Evolutionary conservation across 2,888 invertebrate genomes (phyloP), one percentile per base, ranked within the genome.

Genomic region (Tachina grossa): DNA sequence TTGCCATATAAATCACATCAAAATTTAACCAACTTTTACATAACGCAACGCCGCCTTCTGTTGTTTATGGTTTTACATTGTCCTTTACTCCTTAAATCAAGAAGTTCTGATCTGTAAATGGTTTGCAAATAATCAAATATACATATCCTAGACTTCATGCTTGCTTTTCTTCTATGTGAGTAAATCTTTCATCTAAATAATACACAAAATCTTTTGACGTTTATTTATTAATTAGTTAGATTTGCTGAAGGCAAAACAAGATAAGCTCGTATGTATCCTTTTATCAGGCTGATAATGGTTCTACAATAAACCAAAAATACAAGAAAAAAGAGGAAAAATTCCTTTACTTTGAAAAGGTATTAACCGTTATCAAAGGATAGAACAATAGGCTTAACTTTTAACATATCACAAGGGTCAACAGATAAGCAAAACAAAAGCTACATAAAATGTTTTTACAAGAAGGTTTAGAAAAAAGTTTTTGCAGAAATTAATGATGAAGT

Each of bases 221-320:
- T 81, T 81, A 81, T 84, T 84, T 84, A 77, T 84, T 84, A 84
- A 84, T 81, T 84, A 84, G 77, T 80, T 71, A 45, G 59, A 66
- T 79, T 84, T 76, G 57, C 53, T 80, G n/a, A 19, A 55, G n/a
- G 69, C 47, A 13, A 45, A 47, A 9, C 55, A 31, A 14, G 5
- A 76, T 13, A 11, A 6, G 49, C n/a, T 39, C 3, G 13, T 19
- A 22, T 11, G 11, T 9, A 66, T 65, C 76, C 80, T 68, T n/a
- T 80, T 22, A 51, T 79, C 79, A 84, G 72, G 14, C 9, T 77
- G 65, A 65, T n/a, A n/a, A n/a, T 79, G 69, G 74, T 53, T 45
- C 53, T 68, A 74, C 31, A 31, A 31, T 31, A 83, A 22, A 14
- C 69, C 51, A 19, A 9, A 55, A 61, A 65, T n/a, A 68, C 9